Percentiles rank a stretch among this genome's conserved stretches.
Conservation (phyloP, 2,797 vertebrate species). For the Danionella dracula region DNA sequence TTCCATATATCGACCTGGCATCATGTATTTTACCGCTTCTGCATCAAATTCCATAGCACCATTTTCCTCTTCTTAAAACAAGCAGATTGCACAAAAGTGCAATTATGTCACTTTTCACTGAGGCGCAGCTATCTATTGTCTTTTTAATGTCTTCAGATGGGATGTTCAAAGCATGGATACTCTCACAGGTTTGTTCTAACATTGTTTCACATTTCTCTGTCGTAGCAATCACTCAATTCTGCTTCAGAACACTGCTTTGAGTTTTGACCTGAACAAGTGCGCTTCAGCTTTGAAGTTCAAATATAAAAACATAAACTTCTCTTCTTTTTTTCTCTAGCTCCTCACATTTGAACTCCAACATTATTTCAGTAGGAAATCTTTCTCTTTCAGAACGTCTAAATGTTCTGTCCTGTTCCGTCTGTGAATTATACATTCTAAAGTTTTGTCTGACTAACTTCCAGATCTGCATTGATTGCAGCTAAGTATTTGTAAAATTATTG, state of each 20-base stretch:
- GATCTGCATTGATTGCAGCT: no score
- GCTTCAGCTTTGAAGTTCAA: constrained; percentile 21
- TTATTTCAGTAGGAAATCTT: constrained; percentile 17
- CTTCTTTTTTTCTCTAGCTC: background rate
- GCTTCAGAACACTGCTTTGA: constrained; percentile 17
- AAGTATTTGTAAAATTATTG: background rate
- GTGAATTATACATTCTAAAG: background rate
- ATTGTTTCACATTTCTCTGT: background rate
- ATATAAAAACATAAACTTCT: background rate
- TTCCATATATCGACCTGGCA: constrained; percentile 19
- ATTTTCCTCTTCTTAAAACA: no score
- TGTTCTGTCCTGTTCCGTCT: background rate
- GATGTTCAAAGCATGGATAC: no score
- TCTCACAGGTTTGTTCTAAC: constrained; percentile 26
- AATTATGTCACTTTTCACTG: no score
- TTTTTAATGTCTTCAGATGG: no score
- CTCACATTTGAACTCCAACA: background rate
- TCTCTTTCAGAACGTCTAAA: constrained; percentile 12
- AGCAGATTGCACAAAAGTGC: no score
- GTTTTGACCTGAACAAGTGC: constrained; percentile 1
- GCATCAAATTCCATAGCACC: no score
- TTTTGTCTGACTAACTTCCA: no score
- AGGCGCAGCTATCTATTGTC: no score
- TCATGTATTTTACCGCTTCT: constrained; percentile 32
- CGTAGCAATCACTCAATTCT: background rate